Evolutionary conservation across 1,140 invertebrate species (phyloP).

Genomic region (Tetragonula clypearis): DNA sequence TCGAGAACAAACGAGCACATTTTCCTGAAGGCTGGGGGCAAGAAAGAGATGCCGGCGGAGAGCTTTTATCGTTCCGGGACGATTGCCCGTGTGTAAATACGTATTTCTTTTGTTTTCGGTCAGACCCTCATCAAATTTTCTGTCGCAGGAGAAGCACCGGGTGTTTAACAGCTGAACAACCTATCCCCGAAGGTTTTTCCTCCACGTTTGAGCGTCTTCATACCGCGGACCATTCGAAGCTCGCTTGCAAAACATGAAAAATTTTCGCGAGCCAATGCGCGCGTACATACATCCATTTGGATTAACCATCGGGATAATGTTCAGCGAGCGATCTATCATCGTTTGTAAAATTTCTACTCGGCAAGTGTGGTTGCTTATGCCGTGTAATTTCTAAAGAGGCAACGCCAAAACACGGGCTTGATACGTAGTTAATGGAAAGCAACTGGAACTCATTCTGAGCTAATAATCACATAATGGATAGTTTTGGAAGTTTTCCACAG

Average conservation of each 20-base stretch:
- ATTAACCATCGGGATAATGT: not conserved
- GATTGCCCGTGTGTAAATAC: constrained; percentile 39
- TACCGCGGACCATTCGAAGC: not conserved
- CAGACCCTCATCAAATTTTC: constrained; percentile 70
- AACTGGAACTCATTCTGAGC: not conserved
- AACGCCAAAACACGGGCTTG: not conserved
- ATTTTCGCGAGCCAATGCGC: not conserved
- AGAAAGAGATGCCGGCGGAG: constrained; percentile 10
- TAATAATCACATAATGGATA: constrained; percentile 1
- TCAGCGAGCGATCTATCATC: not conserved
- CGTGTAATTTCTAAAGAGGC: not conserved
- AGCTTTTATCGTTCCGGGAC: constrained; percentile 46
- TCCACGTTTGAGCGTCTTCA: constrained; percentile 11
- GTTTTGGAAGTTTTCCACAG: not conserved
- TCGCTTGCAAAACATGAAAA: not conserved
- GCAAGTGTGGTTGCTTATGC: not conserved
- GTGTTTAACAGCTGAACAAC: constrained; percentile 41
- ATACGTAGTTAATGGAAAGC: not conserved
- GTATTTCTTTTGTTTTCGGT: constrained; percentile 63
- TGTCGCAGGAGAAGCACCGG: constrained; percentile 50
- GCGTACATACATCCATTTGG: not conserved
- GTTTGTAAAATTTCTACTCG: not conserved
- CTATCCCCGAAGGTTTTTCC: constrained; percentile 14
- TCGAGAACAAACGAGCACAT: constrained; percentile 52
- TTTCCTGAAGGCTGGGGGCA: constrained; percentile 18